These are phyloP conservation scores for Hyalella azteca DNA, from an alignment of 2,888 invertebrate genomes.

Conservation along the genomic window DNA sequence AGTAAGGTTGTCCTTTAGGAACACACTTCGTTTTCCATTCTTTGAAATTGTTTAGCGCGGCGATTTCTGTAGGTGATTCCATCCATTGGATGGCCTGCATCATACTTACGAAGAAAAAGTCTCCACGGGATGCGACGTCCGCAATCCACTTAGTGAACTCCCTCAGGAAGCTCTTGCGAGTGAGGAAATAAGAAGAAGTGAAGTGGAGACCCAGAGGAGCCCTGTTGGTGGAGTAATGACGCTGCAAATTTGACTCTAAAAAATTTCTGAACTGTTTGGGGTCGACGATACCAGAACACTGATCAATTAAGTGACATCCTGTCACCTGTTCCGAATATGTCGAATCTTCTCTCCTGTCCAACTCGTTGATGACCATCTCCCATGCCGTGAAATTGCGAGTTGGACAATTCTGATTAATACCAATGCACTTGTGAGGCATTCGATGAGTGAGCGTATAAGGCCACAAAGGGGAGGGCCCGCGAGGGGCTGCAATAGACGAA, in stretches of 20 bases:
- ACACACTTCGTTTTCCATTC: constrained; percentile 96
- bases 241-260: constrained; percentile 79
- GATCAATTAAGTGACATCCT: constrained; percentile 62
- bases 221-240: constrained; percentile 89
- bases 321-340: constrained; percentile 61
- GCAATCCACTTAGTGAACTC: constrained; percentile 91
- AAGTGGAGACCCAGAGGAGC: constrained; percentile 83
- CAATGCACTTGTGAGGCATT: constrained; percentile 82
- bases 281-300: constrained; percentile 61
- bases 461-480: constrained; percentile 82
- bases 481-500: constrained; percentile 87
- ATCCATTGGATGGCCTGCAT: constrained; percentile 92
- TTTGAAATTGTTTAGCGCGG: constrained; percentile 85
- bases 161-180: constrained; percentile 89
- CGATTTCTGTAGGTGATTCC: constrained; percentile 89
- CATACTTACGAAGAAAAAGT: constrained; percentile 81
- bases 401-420: constrained; percentile 87
- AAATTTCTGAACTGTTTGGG: constrained; percentile 57
- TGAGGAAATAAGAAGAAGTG: constrained; percentile 94
- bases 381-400: constrained; percentile 80
- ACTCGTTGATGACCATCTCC: constrained; percentile 62
- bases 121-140: constrained; percentile 85
- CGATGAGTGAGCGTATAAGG: constrained; percentile 93
- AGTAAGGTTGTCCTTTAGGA: constrained; percentile 90
- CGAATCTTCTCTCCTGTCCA: constrained; percentile 62